These are phyloP conservation scores for Atlantisia rogersi DNA, from an alignment of 2,113 vertebrate genomes.

Conservation along the genomic window DNA sequence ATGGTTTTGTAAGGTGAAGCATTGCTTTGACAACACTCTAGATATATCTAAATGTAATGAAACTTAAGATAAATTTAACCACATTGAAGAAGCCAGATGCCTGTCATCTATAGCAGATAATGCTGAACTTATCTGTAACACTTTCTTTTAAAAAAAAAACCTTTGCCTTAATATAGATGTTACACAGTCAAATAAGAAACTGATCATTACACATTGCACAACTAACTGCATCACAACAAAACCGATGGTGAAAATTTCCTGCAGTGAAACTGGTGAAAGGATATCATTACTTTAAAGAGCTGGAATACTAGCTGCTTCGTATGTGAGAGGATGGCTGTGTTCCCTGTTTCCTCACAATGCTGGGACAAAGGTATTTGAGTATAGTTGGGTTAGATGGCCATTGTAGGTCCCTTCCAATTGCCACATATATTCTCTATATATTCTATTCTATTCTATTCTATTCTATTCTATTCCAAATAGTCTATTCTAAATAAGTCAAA, in stretches of 20 bases:
- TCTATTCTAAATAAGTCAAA: background rate
- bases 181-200: background rate
- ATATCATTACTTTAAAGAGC: background rate
- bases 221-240: background rate
- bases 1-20: background rate
- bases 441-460: background rate
- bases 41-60: background rate
- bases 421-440: background rate
- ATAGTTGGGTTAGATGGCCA: background rate
- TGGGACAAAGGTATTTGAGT: background rate
- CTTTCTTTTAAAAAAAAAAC: background rate
- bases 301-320: fast-evolving
- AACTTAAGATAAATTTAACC: background rate
- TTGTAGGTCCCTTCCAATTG: background rate
- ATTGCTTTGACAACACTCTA: background rate
- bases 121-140: background rate
- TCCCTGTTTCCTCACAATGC: background rate
- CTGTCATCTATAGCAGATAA: background rate
- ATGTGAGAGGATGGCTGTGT: background rate
- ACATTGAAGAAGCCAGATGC: background rate
- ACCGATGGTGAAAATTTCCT: background rate
- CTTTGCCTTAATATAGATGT: background rate
- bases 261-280: background rate
- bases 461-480: background rate
- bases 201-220: background rate